These are phyloP conservation scores for Misgurnus mizolepis DNA, from an alignment of 2,113 vertebrate genomes.

Conservation along the genomic window DNA sequence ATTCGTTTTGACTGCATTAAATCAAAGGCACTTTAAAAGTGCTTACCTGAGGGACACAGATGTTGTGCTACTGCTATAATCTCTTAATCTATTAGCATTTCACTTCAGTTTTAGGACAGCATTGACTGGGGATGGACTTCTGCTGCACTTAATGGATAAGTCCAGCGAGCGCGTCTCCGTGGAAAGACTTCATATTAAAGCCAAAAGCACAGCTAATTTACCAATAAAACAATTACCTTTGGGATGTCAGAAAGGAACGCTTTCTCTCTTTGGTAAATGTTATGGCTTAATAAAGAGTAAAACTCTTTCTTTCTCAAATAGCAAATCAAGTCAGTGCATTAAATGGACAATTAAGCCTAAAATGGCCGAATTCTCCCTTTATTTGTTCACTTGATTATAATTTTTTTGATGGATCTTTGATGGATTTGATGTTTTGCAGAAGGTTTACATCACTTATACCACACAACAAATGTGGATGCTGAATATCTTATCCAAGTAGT, in stretches of 20 bases:
- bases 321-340: constrained; percentile 7
- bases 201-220: constrained; percentile 47
- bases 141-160: constrained; percentile 31
- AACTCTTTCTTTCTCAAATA: constrained; percentile 21
- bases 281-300: neutral
- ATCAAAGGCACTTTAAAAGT: constrained; percentile 56
- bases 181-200: constrained; percentile 26
- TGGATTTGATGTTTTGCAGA: too few species aligned
- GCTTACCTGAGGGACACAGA: constrained; percentile 44
- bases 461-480: too few species aligned
- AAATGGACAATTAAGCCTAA: neutral
- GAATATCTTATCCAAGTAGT: too few species aligned
- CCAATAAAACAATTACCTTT: constrained; percentile 2
- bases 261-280: neutral
- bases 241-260: neutral
- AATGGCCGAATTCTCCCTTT: neutral
- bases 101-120: constrained; percentile 40
- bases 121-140: constrained; percentile 51
- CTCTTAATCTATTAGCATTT: constrained; percentile 56
- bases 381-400: neutral
- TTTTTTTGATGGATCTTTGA: too few species aligned
- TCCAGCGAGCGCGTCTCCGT: neutral
- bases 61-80: constrained; percentile 14
- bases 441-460: too few species aligned
- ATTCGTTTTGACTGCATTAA: constrained; percentile 53